phyloP scores from a whole-genome alignment of 2,113 vertebrate genomes.

The Saguinus midas region DNA sequence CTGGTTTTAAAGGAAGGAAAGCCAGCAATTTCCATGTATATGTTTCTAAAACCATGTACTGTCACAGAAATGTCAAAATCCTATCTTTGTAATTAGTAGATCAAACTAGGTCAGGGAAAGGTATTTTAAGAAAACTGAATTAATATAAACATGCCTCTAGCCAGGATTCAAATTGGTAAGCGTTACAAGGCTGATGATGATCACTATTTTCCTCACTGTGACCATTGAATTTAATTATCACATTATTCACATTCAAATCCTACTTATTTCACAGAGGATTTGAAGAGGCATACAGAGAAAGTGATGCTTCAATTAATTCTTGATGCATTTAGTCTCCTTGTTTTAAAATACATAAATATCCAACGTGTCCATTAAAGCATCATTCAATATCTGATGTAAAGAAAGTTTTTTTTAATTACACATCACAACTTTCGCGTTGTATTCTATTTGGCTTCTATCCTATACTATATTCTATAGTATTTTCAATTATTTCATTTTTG shows the following conservation, averaged over 20 bases:
- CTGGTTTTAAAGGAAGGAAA: background rate
- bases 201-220: background rate
- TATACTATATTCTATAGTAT: background rate
- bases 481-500: background rate
- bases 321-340: background rate
- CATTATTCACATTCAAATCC: background rate
- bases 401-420: background rate
- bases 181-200: background rate
- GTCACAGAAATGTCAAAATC: background rate
- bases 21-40: background rate
- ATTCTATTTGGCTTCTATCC: background rate
- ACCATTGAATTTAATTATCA: background rate
- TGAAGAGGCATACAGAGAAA: background rate
- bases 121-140: background rate
- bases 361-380: background rate
- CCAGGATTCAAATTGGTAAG: background rate
- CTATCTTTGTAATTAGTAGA: background rate
- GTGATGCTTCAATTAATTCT: background rate
- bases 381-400: background rate
- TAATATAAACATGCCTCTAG: background rate
- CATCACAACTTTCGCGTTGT: background rate
- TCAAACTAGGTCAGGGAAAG: background rate
- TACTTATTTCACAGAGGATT: background rate
- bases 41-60: background rate
- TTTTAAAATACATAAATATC: background rate